phyloP scores from a whole-genome alignment of 2,797 vertebrate species.

The Chrysocyon brachyurus region DNA sequence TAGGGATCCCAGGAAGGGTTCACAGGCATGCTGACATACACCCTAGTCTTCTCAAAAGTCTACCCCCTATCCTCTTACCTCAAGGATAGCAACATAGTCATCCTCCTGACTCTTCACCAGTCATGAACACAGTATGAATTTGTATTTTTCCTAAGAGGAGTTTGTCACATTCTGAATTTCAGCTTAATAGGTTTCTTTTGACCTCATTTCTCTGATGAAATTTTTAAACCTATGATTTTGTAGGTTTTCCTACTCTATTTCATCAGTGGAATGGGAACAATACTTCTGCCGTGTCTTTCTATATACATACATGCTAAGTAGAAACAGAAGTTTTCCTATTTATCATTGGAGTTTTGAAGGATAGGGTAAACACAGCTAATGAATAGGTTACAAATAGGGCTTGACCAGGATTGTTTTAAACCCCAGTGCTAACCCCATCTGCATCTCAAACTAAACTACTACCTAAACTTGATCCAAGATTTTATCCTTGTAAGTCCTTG shows the following conservation, averaged over 20 bases:
- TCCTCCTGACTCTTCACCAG: not conserved
- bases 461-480: slow-evolving; percentile 24
- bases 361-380: not conserved
- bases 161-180: not conserved
- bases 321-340: not conserved
- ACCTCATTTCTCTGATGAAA: not conserved
- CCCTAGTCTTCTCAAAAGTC: not conserved
- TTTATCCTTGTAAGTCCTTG: slow-evolving; percentile 35
- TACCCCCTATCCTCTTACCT: not conserved
- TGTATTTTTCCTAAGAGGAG: not conserved
- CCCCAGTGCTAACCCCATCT: not conserved
- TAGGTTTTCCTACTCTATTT: not conserved
- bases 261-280: not conserved
- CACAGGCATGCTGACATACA: not conserved
- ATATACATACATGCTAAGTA: not conserved
- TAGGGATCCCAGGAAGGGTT: not conserved
- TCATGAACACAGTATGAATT: not conserved
- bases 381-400: not conserved
- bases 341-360: not conserved
- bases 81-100: not conserved
- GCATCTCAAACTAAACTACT: slow-evolving; percentile 29
- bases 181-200: not conserved
- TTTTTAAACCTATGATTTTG: not conserved
- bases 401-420: slow-evolving; percentile 41
- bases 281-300: not conserved